Conservation (phyloP, 2,113 vertebrate species). For the Epinephelus cyanopodus region DNA sequence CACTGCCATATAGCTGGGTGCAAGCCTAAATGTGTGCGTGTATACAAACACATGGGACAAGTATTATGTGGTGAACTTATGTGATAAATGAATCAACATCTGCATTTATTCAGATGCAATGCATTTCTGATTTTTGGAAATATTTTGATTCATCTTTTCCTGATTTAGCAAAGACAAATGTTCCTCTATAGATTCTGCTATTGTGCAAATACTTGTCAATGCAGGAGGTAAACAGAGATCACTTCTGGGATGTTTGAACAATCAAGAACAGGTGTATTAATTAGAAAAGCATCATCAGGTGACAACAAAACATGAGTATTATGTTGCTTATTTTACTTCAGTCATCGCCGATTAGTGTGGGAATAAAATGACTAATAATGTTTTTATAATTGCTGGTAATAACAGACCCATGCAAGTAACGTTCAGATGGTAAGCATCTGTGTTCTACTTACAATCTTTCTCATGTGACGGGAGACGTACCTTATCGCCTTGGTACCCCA, state of each 20-base stretch:
- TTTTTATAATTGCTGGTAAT: background rate
- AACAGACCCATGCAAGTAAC: background rate
- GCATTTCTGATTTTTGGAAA: background rate
- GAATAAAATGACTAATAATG: background rate
- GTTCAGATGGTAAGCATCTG: background rate
- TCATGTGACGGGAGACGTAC: constrained; percentile 75
- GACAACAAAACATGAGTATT: background rate
- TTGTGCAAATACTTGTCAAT: background rate
- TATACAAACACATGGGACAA: background rate
- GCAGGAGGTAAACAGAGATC: background rate
- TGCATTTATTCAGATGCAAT: constrained; percentile 11
- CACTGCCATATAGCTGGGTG: background rate
- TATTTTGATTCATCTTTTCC: constrained; percentile 6
- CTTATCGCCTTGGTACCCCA: constrained; percentile 95
- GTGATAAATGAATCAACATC: constrained; percentile 30
- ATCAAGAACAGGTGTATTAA: background rate
- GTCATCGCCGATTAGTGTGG: background rate
- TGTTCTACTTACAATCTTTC: background rate
- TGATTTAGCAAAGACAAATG: constrained; percentile 3
- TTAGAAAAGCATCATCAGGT: background rate
- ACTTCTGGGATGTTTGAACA: background rate
- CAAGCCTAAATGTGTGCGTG: background rate
- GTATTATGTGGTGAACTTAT: constrained; percentile 22
- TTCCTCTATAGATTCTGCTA: background rate
- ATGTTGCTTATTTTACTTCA: background rate